These are phyloP conservation scores for Platalea minor DNA, from an alignment of 2,797 vertebrate genomes.

Conservation along the genomic window DNA sequence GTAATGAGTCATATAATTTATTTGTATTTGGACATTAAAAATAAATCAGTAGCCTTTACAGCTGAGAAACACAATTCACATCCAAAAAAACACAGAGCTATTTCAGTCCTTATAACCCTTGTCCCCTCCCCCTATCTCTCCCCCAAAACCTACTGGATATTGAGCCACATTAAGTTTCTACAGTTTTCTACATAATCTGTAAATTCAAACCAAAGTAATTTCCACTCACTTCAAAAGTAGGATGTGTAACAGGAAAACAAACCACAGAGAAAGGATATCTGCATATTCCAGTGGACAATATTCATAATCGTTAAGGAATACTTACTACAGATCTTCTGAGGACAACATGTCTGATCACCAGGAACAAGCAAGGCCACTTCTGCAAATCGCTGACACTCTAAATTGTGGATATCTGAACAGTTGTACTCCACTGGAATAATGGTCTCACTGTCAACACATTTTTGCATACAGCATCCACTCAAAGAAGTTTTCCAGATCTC, in stretches of 20 bases:
- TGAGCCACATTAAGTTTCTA: neutral
- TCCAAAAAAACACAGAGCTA: neutral
- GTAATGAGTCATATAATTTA: neutral
- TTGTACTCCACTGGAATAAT: constrained; percentile 83
- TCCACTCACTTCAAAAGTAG: neutral
- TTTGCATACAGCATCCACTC: constrained; percentile 89
- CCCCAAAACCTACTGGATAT: neutral
- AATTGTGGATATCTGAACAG: constrained; percentile 76
- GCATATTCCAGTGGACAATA: neutral
- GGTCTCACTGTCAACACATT: constrained; percentile 85
- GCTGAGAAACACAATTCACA: neutral
- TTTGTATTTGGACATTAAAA: neutral
- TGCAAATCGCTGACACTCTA: constrained; percentile 80
- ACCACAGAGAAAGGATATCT: neutral
- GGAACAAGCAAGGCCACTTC: constrained; percentile 85
- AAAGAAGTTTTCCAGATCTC: constrained; percentile 90
- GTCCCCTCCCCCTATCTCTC: neutral
- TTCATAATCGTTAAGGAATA: neutral
- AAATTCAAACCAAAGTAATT: neutral
- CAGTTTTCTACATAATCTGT: neutral
- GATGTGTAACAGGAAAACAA: neutral
- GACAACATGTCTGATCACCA: constrained; percentile 86
- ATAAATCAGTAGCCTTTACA: neutral
- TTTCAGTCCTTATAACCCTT: neutral
- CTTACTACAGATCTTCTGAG: constrained; percentile 88